These are phyloP conservation scores for Phalacrocorax carbo DNA, from an alignment of 2,113 vertebrate species.

Conservation along the genomic window DNA sequence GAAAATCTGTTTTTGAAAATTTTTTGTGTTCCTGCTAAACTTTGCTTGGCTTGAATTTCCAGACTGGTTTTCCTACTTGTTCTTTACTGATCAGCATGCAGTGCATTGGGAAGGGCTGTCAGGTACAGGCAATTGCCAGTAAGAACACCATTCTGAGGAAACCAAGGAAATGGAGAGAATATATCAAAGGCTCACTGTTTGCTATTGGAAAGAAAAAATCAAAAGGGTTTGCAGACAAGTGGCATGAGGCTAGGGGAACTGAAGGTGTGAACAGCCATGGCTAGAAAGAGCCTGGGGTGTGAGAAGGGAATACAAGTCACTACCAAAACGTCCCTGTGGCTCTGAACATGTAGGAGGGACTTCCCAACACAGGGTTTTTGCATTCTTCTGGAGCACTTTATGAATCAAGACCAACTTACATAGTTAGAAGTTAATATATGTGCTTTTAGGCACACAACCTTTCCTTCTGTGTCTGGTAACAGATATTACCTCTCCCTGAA, in stretches of 20 bases:
- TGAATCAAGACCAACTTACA: not conserved
- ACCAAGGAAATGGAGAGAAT: not conserved
- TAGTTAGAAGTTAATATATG: not conserved
- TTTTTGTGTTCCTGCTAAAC: not conserved
- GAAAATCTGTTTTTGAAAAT: not conserved
- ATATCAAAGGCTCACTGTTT: not conserved
- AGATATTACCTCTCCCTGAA: not conserved
- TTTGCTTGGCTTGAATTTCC: not conserved
- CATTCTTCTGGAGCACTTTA: not conserved
- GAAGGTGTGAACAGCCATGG: not conserved
- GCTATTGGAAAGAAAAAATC: not conserved
- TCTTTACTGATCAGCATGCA: not conserved
- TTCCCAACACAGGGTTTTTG: accelerated
- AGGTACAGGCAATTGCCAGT: not conserved
- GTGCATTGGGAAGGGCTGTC: not conserved
- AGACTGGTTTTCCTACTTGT: not conserved
- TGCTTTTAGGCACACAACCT: not conserved
- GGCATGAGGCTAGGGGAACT: not conserved
- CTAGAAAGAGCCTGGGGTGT: not conserved
- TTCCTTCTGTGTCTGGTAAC: not conserved
- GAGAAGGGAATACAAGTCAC: no score
- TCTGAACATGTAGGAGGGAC: not conserved
- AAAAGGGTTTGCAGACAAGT: not conserved
- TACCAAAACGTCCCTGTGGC: not conserved
- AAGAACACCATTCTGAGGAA: not conserved